Evolutionary conservation across 2,888 invertebrate genomes (phyloP).

Genomic region (Oegoconia quadripuncta): DNA sequence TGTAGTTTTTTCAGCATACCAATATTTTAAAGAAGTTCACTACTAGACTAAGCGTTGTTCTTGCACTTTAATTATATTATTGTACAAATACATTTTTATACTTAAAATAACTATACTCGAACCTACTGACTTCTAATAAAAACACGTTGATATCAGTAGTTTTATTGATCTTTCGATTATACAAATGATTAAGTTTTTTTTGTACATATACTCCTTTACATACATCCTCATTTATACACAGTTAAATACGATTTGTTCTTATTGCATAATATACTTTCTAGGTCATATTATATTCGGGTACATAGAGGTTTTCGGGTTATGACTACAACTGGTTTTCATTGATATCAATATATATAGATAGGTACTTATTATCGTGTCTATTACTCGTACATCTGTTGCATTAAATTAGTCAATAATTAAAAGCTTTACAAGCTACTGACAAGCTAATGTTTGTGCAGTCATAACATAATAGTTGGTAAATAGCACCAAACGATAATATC

Average conservation of each 20-base stretch:
- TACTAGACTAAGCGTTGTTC: no score
- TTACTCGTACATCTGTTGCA: no score
- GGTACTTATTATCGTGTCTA: no score
- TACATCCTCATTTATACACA: no score
- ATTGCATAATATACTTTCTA: constrained; percentile 54
- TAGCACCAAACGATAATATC: neutral
- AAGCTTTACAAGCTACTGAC: neutral
- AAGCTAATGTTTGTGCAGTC: neutral
- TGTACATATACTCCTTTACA: constrained; percentile 30
- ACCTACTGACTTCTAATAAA: no score
- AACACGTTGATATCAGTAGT: no score
- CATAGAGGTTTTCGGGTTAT: constrained; percentile 31
- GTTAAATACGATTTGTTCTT: no score
- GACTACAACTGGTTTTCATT: constrained; percentile 14
- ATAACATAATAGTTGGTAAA: neutral
- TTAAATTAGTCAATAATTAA: neutral
- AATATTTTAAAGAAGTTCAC: no score
- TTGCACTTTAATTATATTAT: no score
- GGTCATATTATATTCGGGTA: constrained; percentile 33
- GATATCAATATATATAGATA: neutral
- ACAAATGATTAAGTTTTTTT: constrained; percentile 48
- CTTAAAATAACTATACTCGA: no score
- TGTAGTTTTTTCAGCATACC: no score
- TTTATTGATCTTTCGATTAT: constrained; percentile 35
- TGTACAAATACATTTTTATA: no score